phyloP scores from a whole-genome alignment of 2,113 vertebrate species.

The Tapirus terrestris region DNA sequence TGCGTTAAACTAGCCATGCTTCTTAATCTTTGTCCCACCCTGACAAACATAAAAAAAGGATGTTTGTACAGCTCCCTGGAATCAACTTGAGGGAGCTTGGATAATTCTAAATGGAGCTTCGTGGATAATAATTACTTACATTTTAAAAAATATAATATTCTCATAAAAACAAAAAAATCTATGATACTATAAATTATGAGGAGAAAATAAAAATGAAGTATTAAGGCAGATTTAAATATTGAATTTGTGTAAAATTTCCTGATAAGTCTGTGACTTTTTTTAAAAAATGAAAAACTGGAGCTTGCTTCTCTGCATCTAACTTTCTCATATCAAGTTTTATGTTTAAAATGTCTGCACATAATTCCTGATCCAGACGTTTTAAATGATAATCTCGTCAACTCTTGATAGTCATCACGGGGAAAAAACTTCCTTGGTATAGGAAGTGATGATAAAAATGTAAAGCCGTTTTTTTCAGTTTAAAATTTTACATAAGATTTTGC shows the following conservation, averaged over 20 bases:
- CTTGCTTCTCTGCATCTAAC: background rate
- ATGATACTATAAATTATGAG: background rate
- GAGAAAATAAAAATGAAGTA: background rate
- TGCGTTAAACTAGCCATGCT: background rate
- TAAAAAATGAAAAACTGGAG: background rate
- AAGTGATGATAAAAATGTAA: background rate
- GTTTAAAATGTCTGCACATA: background rate
- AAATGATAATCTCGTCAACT: background rate
- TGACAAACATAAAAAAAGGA: background rate
- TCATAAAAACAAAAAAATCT: background rate
- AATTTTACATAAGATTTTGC: background rate
- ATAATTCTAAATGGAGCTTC: slow-evolving; percentile 1
- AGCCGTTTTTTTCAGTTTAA: background rate
- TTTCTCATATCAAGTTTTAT: background rate
- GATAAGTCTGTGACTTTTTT: background rate
- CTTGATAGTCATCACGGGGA: background rate
- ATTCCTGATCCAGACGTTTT: background rate
- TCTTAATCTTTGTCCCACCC: background rate
- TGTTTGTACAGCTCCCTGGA: background rate
- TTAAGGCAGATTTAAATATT: background rate
- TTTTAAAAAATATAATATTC: background rate
- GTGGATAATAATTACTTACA: background rate
- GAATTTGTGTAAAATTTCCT: background rate
- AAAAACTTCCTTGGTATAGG: background rate
- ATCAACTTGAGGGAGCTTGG: background rate